Evolutionary conservation across 1,140 invertebrate species (phyloP).

Genomic region (Leucophenga varia): DNA sequence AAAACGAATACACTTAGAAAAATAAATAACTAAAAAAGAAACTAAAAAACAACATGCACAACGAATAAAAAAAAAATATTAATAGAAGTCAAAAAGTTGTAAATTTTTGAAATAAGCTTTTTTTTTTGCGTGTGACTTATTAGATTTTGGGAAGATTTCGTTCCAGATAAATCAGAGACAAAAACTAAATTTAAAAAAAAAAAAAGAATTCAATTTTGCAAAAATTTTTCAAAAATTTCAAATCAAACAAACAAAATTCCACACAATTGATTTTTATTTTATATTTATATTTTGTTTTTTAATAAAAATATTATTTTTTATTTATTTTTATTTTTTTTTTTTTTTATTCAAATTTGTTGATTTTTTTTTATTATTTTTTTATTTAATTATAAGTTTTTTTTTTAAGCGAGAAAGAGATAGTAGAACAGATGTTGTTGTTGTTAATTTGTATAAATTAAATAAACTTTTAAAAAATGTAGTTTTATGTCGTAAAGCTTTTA

Average conservation of each 20-base stretch:
- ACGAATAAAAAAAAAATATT: slow-evolving; percentile 7
- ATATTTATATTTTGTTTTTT: too few relatives aligned
- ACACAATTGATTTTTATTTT: too few relatives aligned
- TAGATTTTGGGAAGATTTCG: slow-evolving; percentile 9
- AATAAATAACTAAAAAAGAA: slow-evolving; percentile 15
- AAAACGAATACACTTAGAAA: neutral
- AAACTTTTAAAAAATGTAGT: too few relatives aligned
- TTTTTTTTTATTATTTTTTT: too few relatives aligned
- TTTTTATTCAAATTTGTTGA: too few relatives aligned
- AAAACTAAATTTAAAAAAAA: neutral
- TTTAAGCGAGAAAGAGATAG: too few relatives aligned
- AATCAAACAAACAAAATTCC: slow-evolving; percentile 7
- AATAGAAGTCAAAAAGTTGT: slow-evolving; percentile 30
- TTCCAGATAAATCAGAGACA: neutral
- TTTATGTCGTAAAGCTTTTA: slow-evolving; percentile 34
- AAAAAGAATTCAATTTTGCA: slow-evolving; percentile 21
- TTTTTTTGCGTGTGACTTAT: slow-evolving; percentile 1
- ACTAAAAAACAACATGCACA: slow-evolving; percentile 11
- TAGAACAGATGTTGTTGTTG: too few relatives aligned
- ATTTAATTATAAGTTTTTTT: too few relatives aligned
- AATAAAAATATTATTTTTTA: too few relatives aligned
- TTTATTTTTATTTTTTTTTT: too few relatives aligned
- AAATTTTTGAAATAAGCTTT: slow-evolving; percentile 3
- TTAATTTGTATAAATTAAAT: too few relatives aligned
- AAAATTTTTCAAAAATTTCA: slow-evolving; percentile 5